Conservation (phyloP, 2,797 vertebrate genomes). For the Microctenopoma lineatum region DNA sequence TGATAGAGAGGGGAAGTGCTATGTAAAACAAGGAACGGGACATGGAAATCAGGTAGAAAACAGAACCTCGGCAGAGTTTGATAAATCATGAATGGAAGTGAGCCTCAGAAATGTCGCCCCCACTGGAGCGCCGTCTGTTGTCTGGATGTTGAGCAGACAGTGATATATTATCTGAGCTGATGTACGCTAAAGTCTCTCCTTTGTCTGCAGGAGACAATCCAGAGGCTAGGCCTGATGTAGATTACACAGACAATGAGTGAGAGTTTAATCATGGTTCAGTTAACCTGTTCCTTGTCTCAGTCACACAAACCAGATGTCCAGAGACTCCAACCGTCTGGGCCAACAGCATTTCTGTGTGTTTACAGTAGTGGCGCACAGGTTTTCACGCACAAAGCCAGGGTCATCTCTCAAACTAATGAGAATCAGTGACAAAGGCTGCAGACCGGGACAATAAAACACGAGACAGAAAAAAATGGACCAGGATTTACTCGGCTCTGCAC, state of each 20-base stretch:
- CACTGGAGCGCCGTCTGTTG: conserved; percentile 56
- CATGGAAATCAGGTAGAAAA: conserved; percentile 73
- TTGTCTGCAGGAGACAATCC: conserved; percentile 65
- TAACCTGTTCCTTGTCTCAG: conserved; percentile 68
- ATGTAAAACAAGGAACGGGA: conserved; percentile 76
- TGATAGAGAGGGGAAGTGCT: conserved; percentile 62
- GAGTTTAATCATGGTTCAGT: conserved; percentile 74
- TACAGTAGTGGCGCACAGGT: conserved; percentile 61
- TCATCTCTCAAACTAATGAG: conserved; percentile 67
- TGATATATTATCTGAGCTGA: conserved; percentile 69
- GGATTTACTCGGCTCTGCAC: conserved; percentile 59
- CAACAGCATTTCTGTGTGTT: conserved; percentile 52
- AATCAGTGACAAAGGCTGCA: conserved; percentile 33
- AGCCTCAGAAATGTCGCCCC: conserved; percentile 58
- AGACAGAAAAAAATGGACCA: conserved; percentile 50
- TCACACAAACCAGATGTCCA: conserved; percentile 76
- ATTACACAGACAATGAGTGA: conserved; percentile 73
- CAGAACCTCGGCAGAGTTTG: conserved; percentile 49
- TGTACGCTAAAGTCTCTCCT: conserved; percentile 47
- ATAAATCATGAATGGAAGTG: conserved; percentile 65
- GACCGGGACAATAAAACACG: conserved; percentile 43
- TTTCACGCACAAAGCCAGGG: conserved; percentile 55
- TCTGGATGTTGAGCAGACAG: conserved; percentile 59
- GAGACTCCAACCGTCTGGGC: conserved; percentile 54
- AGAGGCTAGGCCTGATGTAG: conserved; percentile 67